Percentiles rank a stretch among this genome's conserved stretches.
Conservation (phyloP, 2,113 vertebrate species). For the Seriola aureovittata region DNA sequence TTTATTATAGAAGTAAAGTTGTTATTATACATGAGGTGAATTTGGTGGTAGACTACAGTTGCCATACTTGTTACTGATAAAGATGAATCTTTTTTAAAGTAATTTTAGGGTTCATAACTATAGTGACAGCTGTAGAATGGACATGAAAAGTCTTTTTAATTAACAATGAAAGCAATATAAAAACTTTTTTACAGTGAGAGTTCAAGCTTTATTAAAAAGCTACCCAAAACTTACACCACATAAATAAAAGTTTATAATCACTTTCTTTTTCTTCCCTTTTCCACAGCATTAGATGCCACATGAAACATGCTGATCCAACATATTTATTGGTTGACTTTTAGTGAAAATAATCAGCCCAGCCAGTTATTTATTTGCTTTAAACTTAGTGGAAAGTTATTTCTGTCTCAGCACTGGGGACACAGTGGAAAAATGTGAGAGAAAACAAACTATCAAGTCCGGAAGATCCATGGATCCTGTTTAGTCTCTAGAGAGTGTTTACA, state of each 20-base stretch:
- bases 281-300: not conserved
- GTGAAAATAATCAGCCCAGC: conserved; percentile 39
- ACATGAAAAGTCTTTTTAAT: no score
- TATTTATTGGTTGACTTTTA: conserved; percentile 2
- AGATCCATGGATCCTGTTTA: conserved; percentile 68
- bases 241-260: not conserved
- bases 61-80: no score
- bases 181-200: not conserved
- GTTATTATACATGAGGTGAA: no score
- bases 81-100: no score
- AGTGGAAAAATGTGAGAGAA: conserved; percentile 54
- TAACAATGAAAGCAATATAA: no score
- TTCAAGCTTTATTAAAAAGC: no score
- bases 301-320: not conserved
- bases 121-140: no score
- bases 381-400: conserved; percentile 33
- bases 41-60: not conserved
- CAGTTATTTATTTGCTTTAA: conserved; percentile 54
- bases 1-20: no score
- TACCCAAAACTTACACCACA: not conserved
- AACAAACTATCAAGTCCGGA: conserved; percentile 56
- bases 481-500: conserved; percentile 53
- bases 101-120: no score
- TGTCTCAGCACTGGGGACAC: not conserved
- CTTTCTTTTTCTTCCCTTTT: no score